These are phyloP conservation scores for Nasalis larvatus DNA, from an alignment of 2,113 vertebrate genomes.

Conservation along the genomic window DNA sequence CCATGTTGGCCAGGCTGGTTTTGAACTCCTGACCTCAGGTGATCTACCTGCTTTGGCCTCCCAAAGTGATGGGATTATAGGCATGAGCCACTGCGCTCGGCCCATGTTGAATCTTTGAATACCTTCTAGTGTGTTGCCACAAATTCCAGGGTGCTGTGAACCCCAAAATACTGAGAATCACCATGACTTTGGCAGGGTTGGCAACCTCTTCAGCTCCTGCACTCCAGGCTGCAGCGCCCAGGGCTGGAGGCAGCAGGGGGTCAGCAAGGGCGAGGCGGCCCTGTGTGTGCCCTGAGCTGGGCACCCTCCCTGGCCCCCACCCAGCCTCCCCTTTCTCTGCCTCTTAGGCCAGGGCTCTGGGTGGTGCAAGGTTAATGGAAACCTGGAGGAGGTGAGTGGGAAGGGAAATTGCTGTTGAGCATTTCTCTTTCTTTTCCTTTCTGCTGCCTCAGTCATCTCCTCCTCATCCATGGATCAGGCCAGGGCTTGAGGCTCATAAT, in stretches of 20 bases:
- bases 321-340: not conserved
- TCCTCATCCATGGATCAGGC: not conserved
- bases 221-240: not conserved
- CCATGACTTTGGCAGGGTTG: not conserved
- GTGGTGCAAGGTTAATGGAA: not conserved
- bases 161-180: not conserved
- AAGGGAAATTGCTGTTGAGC: not conserved
- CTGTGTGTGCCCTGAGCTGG: not conserved
- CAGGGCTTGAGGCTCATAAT: not conserved
- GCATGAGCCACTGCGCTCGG: rapidly evolving
- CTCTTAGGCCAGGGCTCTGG: not conserved
- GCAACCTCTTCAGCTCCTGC: too few species aligned
- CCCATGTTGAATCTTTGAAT: not conserved
- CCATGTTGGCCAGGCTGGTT: too few species aligned
- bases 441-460: not conserved
- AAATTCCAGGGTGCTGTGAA: not conserved
- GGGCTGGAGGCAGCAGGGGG: not conserved
- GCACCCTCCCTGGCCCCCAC: rapidly evolving
- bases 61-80: too few species aligned
- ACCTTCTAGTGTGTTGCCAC: not conserved
- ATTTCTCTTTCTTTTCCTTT: not conserved
- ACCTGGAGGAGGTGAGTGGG: not conserved
- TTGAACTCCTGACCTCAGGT: too few species aligned
- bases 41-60: too few species aligned
- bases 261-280: not conserved